Evolutionary conservation across 2,797 vertebrate species (phyloP), one percentile per base, ranked within the genome.

Genomic region (Caiman crocodilus): DNA sequence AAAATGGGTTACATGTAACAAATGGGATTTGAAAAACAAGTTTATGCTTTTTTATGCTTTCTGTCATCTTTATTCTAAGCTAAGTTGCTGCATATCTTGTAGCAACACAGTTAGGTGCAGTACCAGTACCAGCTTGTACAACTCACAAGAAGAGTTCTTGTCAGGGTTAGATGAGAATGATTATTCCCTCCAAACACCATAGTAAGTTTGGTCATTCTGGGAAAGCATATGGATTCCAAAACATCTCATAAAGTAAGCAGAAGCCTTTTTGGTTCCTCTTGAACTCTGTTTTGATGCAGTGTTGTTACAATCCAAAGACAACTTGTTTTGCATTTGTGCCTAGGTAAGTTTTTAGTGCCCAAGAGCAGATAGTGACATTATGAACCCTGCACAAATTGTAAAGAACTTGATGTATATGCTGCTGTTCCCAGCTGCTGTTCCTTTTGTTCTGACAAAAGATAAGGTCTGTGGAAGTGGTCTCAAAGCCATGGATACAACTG

Each of bases 1-100:
- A 21, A 94, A 88, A 79, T 50, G 3, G 87, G 6, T 73, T 91
- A 71, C 63, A 87, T 63, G 63, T 91, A 13, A 35, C 30, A 78
- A 7, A 17, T 79, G 86, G 76, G 82, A 82, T 35, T 83, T 65
- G 0, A 78, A 69, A 84, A 84, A 79, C 20, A 21, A 73, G 14
- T 73, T 73, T 73, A 30, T 50, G 23, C 23, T 73, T 73, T 42
- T 42, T 50, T 25, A 73, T 35, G 4, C 42, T 7, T 50, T 25
- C 50, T 73, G 25, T 50, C 69, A 73, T 21, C 50, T 50, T 73
- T 73, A 25, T 25, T 15, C 23, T 35, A 73, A 73, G 67, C 42
- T 42, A 71, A 23, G 13, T 82, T 77, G 13, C 50, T 35, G 17
- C 1, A 1, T 50, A 71, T 91, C 85, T 64, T 79, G 20, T 84